A percentile compares a stretch with the other conserved stretches of the same genome.
Conservation (phyloP, 2,113 vertebrate species). For the Physeter macrocephalus region DNA sequence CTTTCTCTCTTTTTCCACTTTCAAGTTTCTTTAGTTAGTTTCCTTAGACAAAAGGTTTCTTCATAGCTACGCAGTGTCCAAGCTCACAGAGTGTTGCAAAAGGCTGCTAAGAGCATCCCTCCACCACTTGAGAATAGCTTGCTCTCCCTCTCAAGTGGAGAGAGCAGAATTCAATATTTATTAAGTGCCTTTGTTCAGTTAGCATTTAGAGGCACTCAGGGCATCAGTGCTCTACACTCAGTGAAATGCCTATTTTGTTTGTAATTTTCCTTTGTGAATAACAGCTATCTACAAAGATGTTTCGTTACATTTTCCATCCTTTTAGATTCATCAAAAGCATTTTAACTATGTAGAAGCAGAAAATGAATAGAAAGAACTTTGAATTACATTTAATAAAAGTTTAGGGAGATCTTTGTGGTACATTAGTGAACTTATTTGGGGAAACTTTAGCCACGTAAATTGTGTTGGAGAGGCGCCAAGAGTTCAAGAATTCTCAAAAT, state of each 20-base stretch:
- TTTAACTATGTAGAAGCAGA: background rate
- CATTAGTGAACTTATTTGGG: background rate
- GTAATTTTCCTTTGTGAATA: background rate
- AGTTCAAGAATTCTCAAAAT: background rate
- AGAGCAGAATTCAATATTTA: background rate
- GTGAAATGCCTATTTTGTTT: background rate
- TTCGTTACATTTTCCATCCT: background rate
- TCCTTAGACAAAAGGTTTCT: background rate
- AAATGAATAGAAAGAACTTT: background rate
- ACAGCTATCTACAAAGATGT: background rate
- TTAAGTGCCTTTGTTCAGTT: slow-evolving; percentile 16
- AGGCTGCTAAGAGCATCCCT: background rate
- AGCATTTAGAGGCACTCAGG: background rate
- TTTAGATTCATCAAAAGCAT: background rate
- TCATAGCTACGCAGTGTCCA: background rate
- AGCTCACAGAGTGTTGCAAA: background rate
- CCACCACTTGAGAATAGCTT: background rate
- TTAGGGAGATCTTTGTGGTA: background rate
- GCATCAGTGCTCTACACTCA: background rate
- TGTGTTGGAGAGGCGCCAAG: background rate
- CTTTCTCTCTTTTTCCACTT: background rate
- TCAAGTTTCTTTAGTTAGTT: background rate
- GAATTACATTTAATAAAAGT: background rate
- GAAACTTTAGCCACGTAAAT: background rate
- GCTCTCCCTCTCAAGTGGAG: background rate